phyloP scores from a whole-genome alignment of 2,888 invertebrate species.

The Nomada ferruginata region DNA sequence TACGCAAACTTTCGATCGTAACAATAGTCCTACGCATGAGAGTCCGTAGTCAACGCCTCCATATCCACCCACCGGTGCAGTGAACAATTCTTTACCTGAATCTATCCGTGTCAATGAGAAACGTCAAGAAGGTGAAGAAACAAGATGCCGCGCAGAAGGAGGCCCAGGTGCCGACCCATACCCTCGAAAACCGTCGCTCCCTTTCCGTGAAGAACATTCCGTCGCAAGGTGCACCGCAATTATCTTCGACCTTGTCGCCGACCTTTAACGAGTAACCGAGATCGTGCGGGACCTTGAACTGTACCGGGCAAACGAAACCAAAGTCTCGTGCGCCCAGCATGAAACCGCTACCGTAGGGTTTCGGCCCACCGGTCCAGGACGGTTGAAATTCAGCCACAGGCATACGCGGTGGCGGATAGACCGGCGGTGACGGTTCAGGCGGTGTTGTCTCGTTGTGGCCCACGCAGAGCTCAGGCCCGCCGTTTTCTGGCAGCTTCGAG shows the following conservation, averaged over 20 bases:
- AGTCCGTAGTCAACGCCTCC: not conserved
- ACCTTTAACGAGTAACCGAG: constrained; percentile 94
- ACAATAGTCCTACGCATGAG: not conserved
- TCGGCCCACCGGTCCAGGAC: constrained; percentile 74
- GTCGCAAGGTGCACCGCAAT: constrained; percentile 96
- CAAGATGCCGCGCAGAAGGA: constrained; percentile 95
- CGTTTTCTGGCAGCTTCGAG: constrained; percentile 91
- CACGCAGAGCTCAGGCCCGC: constrained; percentile 90
- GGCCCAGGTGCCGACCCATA: constrained; percentile 98
- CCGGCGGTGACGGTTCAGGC: constrained; percentile 86
- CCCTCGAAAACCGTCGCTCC: constrained; percentile 92
- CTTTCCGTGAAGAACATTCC: constrained; percentile 95
- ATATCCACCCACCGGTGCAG: constrained; percentile 10
- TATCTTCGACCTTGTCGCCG: constrained; percentile 89
- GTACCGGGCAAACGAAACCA: constrained; percentile 94
- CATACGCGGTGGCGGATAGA: constrained; percentile 85
- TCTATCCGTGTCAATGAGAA: constrained; percentile 96
- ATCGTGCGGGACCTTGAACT: constrained; percentile 92
- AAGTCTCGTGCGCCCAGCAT: constrained; percentile 88
- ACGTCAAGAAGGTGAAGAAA: constrained; percentile 96
- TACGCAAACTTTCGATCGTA: not conserved
- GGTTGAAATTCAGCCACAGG: constrained; percentile 85
- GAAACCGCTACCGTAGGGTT: constrained; percentile 71
- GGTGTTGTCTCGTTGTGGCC: constrained; percentile 90
- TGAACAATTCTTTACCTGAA: constrained; percentile 85